A percentile compares a stretch with the other conserved stretches of the same genome.
Evolutionary conservation across 2,888 invertebrate genomes (phyloP).

Genomic region (Plagodis dolabraria): DNA sequence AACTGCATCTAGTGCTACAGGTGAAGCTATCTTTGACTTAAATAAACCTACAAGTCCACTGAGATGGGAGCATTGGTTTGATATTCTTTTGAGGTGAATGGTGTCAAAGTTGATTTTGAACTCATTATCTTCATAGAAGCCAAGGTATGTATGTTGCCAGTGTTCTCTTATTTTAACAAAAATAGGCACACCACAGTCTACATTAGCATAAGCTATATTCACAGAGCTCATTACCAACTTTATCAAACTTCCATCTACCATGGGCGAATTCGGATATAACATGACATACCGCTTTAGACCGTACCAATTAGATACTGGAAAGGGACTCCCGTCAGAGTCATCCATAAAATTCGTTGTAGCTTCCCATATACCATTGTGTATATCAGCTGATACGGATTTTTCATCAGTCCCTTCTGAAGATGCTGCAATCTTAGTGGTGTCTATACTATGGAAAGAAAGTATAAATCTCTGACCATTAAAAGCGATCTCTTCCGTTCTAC

Average conservation of each 20-base stretch:
- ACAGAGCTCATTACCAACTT: slow-evolving; percentile 92
- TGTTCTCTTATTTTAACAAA: slow-evolving; percentile 94
- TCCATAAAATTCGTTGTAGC: slow-evolving; percentile 72
- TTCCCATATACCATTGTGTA: slow-evolving; percentile 73
- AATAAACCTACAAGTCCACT: slow-evolving; percentile 94
- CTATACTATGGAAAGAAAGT: slow-evolving; percentile 63
- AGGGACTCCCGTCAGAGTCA: slow-evolving; percentile 75
- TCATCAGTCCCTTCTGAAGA: slow-evolving; percentile 67
- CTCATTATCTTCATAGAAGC: slow-evolving; percentile 91
- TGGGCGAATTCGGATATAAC: slow-evolving; percentile 86
- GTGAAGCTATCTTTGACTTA: slow-evolving; percentile 93
- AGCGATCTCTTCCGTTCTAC: slow-evolving; percentile 70
- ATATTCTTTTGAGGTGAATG: slow-evolving; percentile 92
- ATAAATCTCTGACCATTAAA: slow-evolving; percentile 65
- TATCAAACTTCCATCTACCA: slow-evolving; percentile 89
- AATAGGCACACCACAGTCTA: slow-evolving; percentile 91
- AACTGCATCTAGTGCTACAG: slow-evolving; percentile 86
- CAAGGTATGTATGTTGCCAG: slow-evolving; percentile 92
- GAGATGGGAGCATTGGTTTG: slow-evolving; percentile 92
- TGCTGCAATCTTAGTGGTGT: slow-evolving; percentile 49
- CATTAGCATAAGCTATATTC: slow-evolving; percentile 92
- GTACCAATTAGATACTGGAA: slow-evolving; percentile 89
- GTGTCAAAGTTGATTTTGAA: slow-evolving; percentile 94
- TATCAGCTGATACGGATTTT: slow-evolving; percentile 82
- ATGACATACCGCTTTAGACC: slow-evolving; percentile 94